A percentile compares a stretch with the other conserved stretches of the same genome.
Evolutionary conservation across 2,888 invertebrate genomes (phyloP).

Genomic region (Electrophaes corylata): DNA sequence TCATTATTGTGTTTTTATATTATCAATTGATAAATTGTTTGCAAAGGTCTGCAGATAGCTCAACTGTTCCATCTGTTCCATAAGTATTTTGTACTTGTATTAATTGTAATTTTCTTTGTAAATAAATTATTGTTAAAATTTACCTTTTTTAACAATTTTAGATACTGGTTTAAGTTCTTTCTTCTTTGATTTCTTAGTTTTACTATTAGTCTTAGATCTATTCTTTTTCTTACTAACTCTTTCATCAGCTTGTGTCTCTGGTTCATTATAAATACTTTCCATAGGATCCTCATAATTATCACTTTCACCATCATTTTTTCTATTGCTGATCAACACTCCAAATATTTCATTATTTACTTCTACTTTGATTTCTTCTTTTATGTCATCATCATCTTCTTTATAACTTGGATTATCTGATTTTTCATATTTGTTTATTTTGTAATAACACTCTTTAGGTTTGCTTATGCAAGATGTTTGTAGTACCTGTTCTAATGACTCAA

Average conservation of each 20-base stretch:
- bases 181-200: conserved; percentile 16
- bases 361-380: conserved; percentile 16
- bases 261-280: background rate
- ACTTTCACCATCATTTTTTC: background rate
- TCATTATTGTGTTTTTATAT: no score
- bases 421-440: conserved; percentile 13
- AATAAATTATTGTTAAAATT: background rate
- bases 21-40: no score
- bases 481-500: conserved; percentile 9
- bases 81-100: no score
- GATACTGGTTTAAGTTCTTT: background rate
- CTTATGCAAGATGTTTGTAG: background rate
- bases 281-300: background rate
- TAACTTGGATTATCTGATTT: background rate
- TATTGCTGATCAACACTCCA: background rate
- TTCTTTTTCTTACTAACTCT: background rate
- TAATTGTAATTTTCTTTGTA: no score
- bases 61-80: no score
- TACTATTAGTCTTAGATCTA: conserved; percentile 7
- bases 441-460: conserved; percentile 1
- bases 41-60: no score
- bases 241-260: background rate
- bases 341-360: conserved; percentile 8
- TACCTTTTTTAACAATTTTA: conserved; percentile 15
- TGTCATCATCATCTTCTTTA: background rate